Base-by-base conservation (phyloP, 2,113 vertebrate genomes). In the Edolisoma coerulescens region DNA sequence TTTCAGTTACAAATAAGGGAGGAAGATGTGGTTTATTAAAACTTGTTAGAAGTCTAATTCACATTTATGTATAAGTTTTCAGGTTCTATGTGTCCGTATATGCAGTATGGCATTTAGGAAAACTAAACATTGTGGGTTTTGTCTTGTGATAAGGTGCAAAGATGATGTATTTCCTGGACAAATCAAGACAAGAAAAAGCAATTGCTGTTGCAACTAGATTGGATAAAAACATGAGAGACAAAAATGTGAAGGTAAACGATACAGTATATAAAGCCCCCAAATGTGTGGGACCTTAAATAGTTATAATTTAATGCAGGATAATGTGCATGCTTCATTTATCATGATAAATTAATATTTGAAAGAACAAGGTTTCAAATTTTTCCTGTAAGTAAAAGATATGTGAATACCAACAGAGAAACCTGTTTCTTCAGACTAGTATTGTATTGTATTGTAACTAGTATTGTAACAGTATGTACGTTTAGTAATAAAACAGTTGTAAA, bases 91-190 rank as follows among this genome's bases (percentile, higher is more conserved):
- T 90, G 37, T 52, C 45, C 16, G 0, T 61, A 6, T 65, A 4
- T 54, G 33, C 0, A 0, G 10, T 16, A 47, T 69, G 26, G 56
- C 54, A 61, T 69, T 83, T 47, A 54, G 41, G 6, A 89, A 61
- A 69, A 75, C 63, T 90, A 76, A 90, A 76, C 41, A 20, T 61
- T 76, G 11, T 83, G 71, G 23, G 9, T 91, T 79, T 61, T 94
- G 49, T 96, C 53, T 96, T 97, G 60, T 86, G 53, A 84, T 92
- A 87, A 98, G 98, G 98, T 97, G 98, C 98, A 89, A 98, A 98
- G 94, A 98, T 98, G 98, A 98, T 98, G 98, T 98, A 98, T 96
- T 98, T 98, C 96, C 95, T 98, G 95, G 98, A 98, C 82, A 98
- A 98, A 89, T 98, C 98, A 92, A 98, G 97, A 89, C 98, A 98